Conservation (phyloP, 2,113 vertebrate genomes). For the Eidolon helvum region DNA sequence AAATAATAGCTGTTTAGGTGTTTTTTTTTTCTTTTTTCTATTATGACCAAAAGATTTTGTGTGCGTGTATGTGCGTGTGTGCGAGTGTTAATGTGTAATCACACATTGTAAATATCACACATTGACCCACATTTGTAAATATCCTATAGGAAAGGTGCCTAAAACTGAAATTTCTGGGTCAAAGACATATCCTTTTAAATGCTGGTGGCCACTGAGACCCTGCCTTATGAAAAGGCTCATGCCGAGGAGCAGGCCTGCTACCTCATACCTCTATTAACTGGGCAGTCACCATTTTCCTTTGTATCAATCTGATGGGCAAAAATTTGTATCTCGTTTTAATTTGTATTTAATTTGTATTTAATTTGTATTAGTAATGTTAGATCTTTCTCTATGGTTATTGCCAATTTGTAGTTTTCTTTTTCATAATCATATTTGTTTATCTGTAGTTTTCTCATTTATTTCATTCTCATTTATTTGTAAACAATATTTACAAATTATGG, state of each 20-base stretch:
- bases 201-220: neutral
- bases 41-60: neutral
- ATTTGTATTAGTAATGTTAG: neutral
- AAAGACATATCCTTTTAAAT: neutral
- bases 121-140: neutral
- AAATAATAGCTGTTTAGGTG: neutral
- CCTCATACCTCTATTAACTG: neutral
- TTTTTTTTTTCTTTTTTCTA: neutral
- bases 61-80: neutral
- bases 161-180: neutral
- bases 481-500: neutral
- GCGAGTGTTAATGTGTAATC: neutral
- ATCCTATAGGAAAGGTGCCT: neutral
- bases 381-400: neutral
- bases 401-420: conserved; percentile 14
- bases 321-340: neutral
- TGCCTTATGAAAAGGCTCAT: neutral
- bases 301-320: neutral
- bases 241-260: neutral
- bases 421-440: neutral
- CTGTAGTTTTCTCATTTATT: neutral
- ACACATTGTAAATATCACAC: neutral
- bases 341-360: too few species aligned
- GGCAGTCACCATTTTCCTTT: neutral
- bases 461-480: neutral